Evolutionary conservation across 1,140 invertebrate genomes (phyloP), one percentile per base, ranked within the genome.

Genomic region (Lamellibrachia luymesi): DNA sequence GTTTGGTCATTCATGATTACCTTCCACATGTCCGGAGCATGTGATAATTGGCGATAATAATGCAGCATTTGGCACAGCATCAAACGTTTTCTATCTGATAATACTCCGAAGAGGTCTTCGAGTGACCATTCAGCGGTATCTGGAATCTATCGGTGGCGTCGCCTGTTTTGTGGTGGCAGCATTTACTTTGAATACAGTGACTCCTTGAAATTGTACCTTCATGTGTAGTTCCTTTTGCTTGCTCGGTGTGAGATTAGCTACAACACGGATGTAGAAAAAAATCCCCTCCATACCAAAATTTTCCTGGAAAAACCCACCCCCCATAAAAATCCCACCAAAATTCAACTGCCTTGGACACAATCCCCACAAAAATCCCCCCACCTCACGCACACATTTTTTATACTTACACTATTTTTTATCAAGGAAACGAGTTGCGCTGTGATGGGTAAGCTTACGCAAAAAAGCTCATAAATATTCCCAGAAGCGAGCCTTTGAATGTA

Each of bases 71-170:
- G 64, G 64, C 64, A 80, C 64, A 22, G 64, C 1, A 80, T 80
- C 64, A 80, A 80, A 80, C 64, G 64, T 80, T 80, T 80, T 22
- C 64, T 80, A 80, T 80, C 64, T 80, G 64, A 80, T 80, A 80
- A 80, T 80, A 80, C 64, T 80, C 64, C 64, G 64, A 80, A 80
- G 64, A 80, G 64, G 64, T 80, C 64, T 80, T 80, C 64, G 25
- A 80, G 4, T 80, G 64, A 22, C 64, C 1, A 22, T 22, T 10
- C 25, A 22, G 17, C 64, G 2, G 64, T 80, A 80, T 80, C 64
- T 22, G 64, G 25, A 80, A 22, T 80, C 64, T 80, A 22, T 80
- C 64, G 64, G 64, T 80, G 64, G 64, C 64, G 64, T 80, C 64
- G 25, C 64, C 17, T 22, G 1, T 80, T 80, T 22, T 80, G 8